Evolutionary conservation across 2,888 invertebrate species (phyloP), one percentile per base, ranked within the genome.

Genomic region (Dascillus cervinus): DNA sequence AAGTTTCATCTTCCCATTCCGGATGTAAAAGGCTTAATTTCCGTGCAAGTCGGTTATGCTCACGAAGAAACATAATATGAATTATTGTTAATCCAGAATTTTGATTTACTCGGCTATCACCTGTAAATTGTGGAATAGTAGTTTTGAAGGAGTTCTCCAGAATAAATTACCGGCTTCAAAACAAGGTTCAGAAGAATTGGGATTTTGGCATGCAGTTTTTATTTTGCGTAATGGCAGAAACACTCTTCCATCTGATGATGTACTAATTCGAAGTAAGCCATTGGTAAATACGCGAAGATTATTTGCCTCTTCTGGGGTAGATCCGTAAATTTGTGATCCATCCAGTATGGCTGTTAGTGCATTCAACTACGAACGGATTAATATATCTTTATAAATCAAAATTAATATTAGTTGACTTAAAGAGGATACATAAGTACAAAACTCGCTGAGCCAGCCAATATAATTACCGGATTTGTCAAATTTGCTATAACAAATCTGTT

Each of bases 71-170:
- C 3, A 87, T 51, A 1, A 79, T 77, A 44, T 89, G 87, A 1
- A 87, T 52, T 0, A 77, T 72, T 0, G 82, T 79, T 24, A 88
- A 65, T 0, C 82, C 79, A 4, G 85, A 76, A 46, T 84, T 77
- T 58, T 86, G 85, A 63, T 87, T 87, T 1, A 76, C 79, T 39
- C 86, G 75, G 3, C 71, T 71, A 54, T 87, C 88, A 4, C 87
- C 87, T 84, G 43, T 2, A 35, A 13, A n/a, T n/a, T n/a, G n/a
- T n/a, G n/a, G n/a, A n/a, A n/a, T n/a, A n/a, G n/a, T n/a, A n/a
- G n/a, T n/a, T n/a, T n/a, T n/a, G n/a, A n/a, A n/a, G n/a, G n/a
- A n/a, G n/a, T n/a, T n/a, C n/a, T n/a, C n/a, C n/a, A n/a, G n/a
- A n/a, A n/a, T n/a, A n/a, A n/a, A n/a, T n/a, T n/a, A 35, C 30